A percentile compares a stretch with the other conserved stretches of the same genome.
These are phyloP conservation scores for Chromobotia macracanthus DNA, from an alignment of 2,797 vertebrate genomes.

Conservation along the genomic window DNA sequence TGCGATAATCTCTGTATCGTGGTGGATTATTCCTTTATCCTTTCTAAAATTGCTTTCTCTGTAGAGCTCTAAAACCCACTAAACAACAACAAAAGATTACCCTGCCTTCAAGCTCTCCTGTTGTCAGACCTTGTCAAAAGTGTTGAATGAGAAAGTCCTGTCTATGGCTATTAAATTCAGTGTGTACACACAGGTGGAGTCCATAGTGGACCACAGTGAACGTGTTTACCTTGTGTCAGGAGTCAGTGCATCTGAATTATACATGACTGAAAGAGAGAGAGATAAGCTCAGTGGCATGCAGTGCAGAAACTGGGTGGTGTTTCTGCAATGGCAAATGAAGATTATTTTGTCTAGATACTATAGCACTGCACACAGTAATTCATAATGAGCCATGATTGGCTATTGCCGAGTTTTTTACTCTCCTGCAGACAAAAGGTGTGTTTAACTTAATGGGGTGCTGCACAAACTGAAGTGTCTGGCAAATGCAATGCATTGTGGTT, in stretches of 20 bases:
- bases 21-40: slow-evolving; percentile 75
- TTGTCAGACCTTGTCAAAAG: slow-evolving; percentile 32
- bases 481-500: too few relatives aligned
- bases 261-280: neutral
- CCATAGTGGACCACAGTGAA: neutral
- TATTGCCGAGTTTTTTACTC: too few relatives aligned
- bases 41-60: slow-evolving; percentile 78
- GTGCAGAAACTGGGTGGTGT: neutral
- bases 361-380: too few relatives aligned
- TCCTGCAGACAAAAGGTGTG: too few relatives aligned
- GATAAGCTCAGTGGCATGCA: neutral
- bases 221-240: neutral
- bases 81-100: slow-evolving; percentile 77
- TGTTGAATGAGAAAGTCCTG: slow-evolving; percentile 5
- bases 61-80: slow-evolving; percentile 69
- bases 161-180: slow-evolving; percentile 13
- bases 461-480: too few relatives aligned
- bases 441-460: too few relatives aligned
- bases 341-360: too few relatives aligned
- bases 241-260: slow-evolving; percentile 11
- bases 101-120: slow-evolving; percentile 53
- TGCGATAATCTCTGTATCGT: slow-evolving; percentile 77
- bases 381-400: too few relatives aligned
- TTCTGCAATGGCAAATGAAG: neutral
- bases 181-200: neutral